Base-by-base conservation (phyloP, 2,888 invertebrate species). In the Muscina levida region DNA sequence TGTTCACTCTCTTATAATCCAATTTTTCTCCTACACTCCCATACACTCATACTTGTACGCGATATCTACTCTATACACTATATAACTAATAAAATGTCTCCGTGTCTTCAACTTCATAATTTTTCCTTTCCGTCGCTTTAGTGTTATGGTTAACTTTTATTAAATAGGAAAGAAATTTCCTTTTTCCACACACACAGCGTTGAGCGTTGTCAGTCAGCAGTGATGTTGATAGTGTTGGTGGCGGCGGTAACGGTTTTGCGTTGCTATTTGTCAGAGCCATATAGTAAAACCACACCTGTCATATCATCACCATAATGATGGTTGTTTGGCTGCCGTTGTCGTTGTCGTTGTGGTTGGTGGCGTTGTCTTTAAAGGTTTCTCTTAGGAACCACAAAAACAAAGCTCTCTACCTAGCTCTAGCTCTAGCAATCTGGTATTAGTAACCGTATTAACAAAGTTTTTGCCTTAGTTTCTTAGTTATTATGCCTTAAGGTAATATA, bases 211-310 rank as follows among this genome's bases (percentile, higher is more conserved):
- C 31, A 31, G 44, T 44, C 44, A n/a, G n/a, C 44, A 11, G 10
- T 44, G 37, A 2, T 4, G 11, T 8, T 13, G 22, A 22, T 53
- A 3, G n/a, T n/a, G 46, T 46, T 11, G 5, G 17, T 13, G 53
- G 19, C 53, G 53, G 5, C 53, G 53, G 19, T 53, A 24, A 13
- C 11, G 53, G 53, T 53, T 48, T n/a, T 48, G 48, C 19, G 48
- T 22, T n/a, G n/a, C n/a, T n/a, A n/a, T n/a, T n/a, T n/a, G 24
- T 19, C 65, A 46, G 6, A 31, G 31, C 31, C 31, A 8, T 31
- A 31, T 31, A 31, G 39, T 48, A 39, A 42, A 53, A 68, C 72
- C 77, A 48, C 77, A 78, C 77, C 77, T 73, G 77, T 15, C 22
- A 76, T 15, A 51, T 62, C 62, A 26, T 68, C 51, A n/a, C 26